Base-by-base conservation (phyloP, 2,888 invertebrate genomes). In the Ornithoptera priamus region DNA sequence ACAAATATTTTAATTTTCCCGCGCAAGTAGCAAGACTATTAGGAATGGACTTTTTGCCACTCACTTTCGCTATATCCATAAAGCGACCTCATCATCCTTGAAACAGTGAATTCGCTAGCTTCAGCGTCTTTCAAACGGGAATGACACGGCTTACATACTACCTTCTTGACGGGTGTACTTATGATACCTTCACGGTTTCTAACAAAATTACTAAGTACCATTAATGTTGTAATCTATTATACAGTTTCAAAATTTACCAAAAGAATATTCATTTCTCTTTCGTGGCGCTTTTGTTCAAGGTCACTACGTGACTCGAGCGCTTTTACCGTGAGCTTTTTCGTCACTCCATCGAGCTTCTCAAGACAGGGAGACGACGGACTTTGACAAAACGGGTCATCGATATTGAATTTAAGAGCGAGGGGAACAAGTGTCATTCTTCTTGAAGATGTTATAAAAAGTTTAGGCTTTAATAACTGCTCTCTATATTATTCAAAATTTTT, bases 221-320 rank as follows among this genome's bases (percentile, higher is more conserved):
- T 46, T 46, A 46, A 12, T 15, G 12, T 39, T 63, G 42, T 59
- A 22, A 50, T 59, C 59, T 58, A 22, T 58, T 24, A 20, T 22
- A 58, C 22, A 22, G 56, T 58, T 24, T 58, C 22, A 58, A 58
- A 58, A 15, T 58, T 22, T 58, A 58, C 3, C 30, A 30, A 46
- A 63, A 58, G 36, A 20, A 17, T 68, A 64, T 36, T 60, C 50
- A 60, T 36, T 36, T 68, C 59, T 22, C 64, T 20, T 68, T 64
- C 36, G 60, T 53, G 39, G 22, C 50, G 61, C 64, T 65, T 69
- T 69, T 53, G 53, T 67, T 70, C 70, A 70, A 67, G 70, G 70
- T 70, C 70, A 58, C 66, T 70, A 70, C 70, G 70, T 70, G 70
- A 70, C 70, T 70, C 67, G 46, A 70, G 70, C 66, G 56, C 66